A percentile compares a stretch with the other conserved stretches of the same genome.
These are phyloP conservation scores for Pithys albifrons DNA, from an alignment of 2,113 vertebrate species.

Conservation along the genomic window DNA sequence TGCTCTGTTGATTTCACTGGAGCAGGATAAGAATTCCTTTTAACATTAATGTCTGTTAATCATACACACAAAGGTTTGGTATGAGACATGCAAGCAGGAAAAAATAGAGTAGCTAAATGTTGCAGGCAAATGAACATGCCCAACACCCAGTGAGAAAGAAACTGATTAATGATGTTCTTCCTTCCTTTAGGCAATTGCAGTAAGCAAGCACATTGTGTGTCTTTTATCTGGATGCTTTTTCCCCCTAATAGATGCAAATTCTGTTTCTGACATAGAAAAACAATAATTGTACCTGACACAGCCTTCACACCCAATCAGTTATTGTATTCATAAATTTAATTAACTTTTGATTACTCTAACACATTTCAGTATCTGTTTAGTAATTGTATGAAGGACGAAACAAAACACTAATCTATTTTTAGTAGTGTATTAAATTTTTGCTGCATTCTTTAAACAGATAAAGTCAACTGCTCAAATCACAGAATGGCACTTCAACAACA, in stretches of 20 bases:
- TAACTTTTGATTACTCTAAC: constrained; percentile 22
- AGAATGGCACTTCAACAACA: not conserved
- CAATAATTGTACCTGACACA: not conserved
- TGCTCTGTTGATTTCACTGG: not conserved
- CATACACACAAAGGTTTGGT: not conserved
- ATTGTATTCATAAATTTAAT: constrained; percentile 1
- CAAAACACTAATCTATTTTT: constrained; percentile 15
- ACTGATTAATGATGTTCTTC: not conserved
- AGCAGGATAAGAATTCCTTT: not conserved
- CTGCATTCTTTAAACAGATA: not conserved
- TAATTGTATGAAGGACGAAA: constrained; percentile 21
- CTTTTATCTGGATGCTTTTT: not conserved
- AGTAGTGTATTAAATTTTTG: not conserved
- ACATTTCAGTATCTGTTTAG: constrained; percentile 15
- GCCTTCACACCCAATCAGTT: not conserved
- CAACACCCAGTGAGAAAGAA: not conserved
- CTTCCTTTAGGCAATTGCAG: not conserved
- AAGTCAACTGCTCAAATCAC: not conserved
- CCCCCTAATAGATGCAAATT: not conserved
- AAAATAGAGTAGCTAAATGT: not conserved
- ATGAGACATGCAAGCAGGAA: not conserved
- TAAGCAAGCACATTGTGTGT: not conserved
- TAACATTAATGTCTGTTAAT: not conserved
- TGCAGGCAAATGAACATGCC: not conserved
- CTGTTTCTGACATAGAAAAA: not conserved